Conservation (phyloP, 64 coral and sea anemone species). For the Pocillopora verrucosa region DNA sequence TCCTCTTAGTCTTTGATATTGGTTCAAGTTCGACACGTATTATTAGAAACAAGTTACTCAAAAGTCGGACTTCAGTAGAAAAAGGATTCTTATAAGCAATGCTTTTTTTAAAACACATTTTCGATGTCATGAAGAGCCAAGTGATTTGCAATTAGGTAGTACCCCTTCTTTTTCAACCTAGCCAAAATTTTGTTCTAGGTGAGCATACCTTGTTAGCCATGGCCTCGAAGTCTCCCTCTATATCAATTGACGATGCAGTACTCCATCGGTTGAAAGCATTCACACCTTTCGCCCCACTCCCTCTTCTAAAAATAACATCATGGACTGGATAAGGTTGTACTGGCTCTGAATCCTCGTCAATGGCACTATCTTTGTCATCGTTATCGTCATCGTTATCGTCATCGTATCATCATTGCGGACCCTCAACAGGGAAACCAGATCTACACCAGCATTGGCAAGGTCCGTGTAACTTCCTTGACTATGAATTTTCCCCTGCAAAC, state of each 20-base stretch:
- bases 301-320: constrained; percentile 12
- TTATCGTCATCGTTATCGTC: neutral
- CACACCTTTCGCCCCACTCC: neutral
- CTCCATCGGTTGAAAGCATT: constrained; percentile 53
- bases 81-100: too few relatives aligned
- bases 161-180: too few relatives aligned
- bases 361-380: constrained; percentile 71
- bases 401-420: constrained; percentile 36
- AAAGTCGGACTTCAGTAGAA: too few relatives aligned
- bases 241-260: constrained; percentile 61
- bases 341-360: constrained; percentile 75
- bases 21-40: too few relatives aligned
- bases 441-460: constrained; percentile 64
- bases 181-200: too few relatives aligned
- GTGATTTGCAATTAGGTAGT: too few relatives aligned
- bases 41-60: too few relatives aligned
- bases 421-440: constrained; percentile 68
- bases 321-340: neutral
- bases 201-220: constrained; percentile 10
- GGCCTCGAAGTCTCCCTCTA: constrained; percentile 39
- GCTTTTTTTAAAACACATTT: too few relatives aligned
- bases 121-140: too few relatives aligned
- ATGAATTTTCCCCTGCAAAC: constrained; percentile 52
- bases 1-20: too few relatives aligned
- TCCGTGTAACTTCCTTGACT: constrained; percentile 69